Conservation (phyloP, 2,888 invertebrate species). For the Eucera pruinosa region DNA sequence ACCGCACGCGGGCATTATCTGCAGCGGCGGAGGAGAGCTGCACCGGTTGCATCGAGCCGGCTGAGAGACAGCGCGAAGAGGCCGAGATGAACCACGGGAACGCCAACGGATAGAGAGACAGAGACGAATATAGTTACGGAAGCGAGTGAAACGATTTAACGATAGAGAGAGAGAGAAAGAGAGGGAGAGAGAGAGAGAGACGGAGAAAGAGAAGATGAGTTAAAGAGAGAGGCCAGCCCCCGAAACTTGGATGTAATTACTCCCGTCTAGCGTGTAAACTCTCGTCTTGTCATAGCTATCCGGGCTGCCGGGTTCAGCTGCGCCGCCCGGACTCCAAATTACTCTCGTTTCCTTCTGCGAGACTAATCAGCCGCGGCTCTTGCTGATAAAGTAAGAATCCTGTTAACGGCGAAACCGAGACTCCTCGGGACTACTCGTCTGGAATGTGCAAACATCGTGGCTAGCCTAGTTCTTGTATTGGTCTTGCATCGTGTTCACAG, state of each 20-base stretch:
- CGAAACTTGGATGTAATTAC: conserved; percentile 83
- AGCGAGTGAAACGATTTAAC: conserved; percentile 24
- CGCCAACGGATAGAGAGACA: conserved; percentile 7
- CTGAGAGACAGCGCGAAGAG: conserved; percentile 48
- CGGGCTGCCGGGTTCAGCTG: conserved; percentile 76
- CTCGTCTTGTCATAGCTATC: conserved; percentile 81
- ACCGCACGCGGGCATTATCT: conserved; percentile 66
- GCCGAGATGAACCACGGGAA: conserved; percentile 25
- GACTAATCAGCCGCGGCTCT: conserved; percentile 81
- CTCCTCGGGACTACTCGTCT: conserved; percentile 9
- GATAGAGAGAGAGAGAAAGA: too few relatives aligned
- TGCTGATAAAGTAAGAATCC: conserved; percentile 75
- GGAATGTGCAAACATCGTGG: not conserved
- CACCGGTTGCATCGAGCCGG: conserved; percentile 50
- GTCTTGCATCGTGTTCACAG: too few relatives aligned
- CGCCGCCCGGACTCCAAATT: conserved; percentile 78
- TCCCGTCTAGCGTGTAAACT: conserved; percentile 80
- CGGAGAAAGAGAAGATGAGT: conserved; percentile 12
- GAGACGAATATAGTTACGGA: too few relatives aligned
- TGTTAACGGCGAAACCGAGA: conserved; percentile 46
- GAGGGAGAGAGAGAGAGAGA: too few relatives aligned
- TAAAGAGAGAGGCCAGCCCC: conserved; percentile 65
- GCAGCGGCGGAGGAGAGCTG: conserved; percentile 46
- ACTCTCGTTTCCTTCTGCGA: conserved; percentile 80
- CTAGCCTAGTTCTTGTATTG: too few relatives aligned